Evolutionary conservation across 2,888 invertebrate genomes (phyloP), one percentile per base, ranked within the genome.

Genomic region (Mythimna impura): DNA sequence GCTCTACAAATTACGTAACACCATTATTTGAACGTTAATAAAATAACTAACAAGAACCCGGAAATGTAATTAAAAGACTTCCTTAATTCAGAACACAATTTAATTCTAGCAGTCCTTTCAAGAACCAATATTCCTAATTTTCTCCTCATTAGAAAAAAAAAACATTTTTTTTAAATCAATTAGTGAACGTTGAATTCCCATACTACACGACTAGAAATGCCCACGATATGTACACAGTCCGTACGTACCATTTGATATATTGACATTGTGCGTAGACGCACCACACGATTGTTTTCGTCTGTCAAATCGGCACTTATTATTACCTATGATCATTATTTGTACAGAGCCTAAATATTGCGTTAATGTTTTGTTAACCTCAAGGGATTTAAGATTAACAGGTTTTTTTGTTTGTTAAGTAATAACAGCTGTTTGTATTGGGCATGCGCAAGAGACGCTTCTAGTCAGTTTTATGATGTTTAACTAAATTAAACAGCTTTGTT

Each of bases 291-390:
- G 93, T 94, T 93, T 93, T 92, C 85, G 87, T 90, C 90, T 91
- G 90, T 91, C 89, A 90, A 91, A 91, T 94, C 94, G 88, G 91
- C 94, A 93, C 93, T 92, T 94, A 94, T 94, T 94, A 95, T 93
- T 94, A 83, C 87, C 78, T 62, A 47, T 89, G 89, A 89, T 83
- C 85, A 84, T 43, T 93, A 87, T 95, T 94, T 94, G 89, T 90
- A 89, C 86, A 89, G 82, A 86, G 90, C 91, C 92, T 91, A 93
- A 94, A 92, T 94, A 94, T 95, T 94, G 93, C 94, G 94, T 88
- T 90, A 90, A 90, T 95, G 92, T 95, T 95, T 90, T 94, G 90
- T 95, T 95, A 95, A 95, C 95, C 95, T 95, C 94, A 93, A 93
- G 93, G 91, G 93, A 94, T 93, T 93, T 82, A 72, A 86, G 75